Base-by-base conservation (phyloP, 2,797 vertebrate genomes). In the Poecilia gillii region DNA sequence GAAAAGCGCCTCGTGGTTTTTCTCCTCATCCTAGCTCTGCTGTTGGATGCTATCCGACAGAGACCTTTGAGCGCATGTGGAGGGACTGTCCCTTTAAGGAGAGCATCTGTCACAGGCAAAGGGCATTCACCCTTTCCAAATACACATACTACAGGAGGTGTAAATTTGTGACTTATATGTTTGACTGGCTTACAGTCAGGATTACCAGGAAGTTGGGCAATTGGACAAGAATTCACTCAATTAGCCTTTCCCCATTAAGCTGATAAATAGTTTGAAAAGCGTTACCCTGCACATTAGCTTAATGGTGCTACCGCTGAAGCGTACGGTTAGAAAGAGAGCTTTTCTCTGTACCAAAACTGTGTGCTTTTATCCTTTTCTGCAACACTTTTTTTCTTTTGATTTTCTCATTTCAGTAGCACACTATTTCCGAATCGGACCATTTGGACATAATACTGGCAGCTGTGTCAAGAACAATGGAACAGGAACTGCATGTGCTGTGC, bases 221-320 rank as follows among this genome's bases (percentile, higher is more conserved):
- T 91, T 90, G 93, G 90, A 87, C 75, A 75, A 75, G 81, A 93
- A 92, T 90, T 83, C 85, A 88, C 87, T 88, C 90, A 94, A 93
- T 94, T 95, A 94, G 87, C 85, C 85, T 82, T 89, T 80, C 81
- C 84, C 85, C 89, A 90, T 93, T 94, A 92, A 66, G 41, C 79
- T 91, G 91, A 92, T 81, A 80, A 92, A 92, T 94, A 83, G 86
- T 88, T 91, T 91, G 86, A 91, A 85, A 83, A 45, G 84, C 87
- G 39, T 89, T 55, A 75, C 88, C 85, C 88, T 75, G 43, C 6
- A 55, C 77, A 94, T 95, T 86, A 90, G 85, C 87, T 91, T 92
- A 95, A 94, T 91, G 87, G 78, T 51, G 18, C n/a, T 39, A 81
- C 79, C 88, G 89, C 74, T 92, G 87, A 82, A 90, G 89, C 90